Evolutionary conservation across 1,140 invertebrate genomes (phyloP).

Genomic region (Penaeus vannamei): DNA sequence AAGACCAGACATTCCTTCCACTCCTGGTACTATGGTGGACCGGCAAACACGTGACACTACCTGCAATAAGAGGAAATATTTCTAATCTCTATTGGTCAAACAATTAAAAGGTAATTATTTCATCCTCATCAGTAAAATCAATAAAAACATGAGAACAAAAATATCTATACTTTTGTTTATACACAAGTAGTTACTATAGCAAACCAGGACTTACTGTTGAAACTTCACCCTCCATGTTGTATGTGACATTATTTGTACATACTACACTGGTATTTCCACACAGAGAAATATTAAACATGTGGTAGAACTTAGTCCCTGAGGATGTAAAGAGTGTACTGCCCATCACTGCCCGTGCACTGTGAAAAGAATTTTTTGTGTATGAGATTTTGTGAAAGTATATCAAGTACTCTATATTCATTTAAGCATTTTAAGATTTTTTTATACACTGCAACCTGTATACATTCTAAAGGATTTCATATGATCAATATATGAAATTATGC

Average conservation of each 20-base stretch:
- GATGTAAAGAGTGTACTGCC: constrained; percentile 75
- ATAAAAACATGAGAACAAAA: too few species aligned
- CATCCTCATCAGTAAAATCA: too few species aligned
- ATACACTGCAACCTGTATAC: too few species aligned
- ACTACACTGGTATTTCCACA: constrained; percentile 73
- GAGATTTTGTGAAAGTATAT: too few species aligned
- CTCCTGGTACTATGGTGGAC: constrained; percentile 73
- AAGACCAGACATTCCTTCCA: constrained; percentile 60
- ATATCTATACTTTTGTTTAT: too few species aligned
- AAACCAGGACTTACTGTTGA: constrained; percentile 55
- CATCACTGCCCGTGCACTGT: constrained; percentile 72
- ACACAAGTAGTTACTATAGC: too few species aligned
- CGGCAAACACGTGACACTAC: constrained; percentile 73
- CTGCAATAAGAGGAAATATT: constrained; percentile 66
- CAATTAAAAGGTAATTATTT: too few species aligned
- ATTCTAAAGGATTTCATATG: too few species aligned
- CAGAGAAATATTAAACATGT: constrained; percentile 77
- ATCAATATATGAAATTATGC: too few species aligned
- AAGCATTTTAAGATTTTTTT: too few species aligned
- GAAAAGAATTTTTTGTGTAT: constrained; percentile 17
- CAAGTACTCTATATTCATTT: too few species aligned
- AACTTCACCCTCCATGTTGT: constrained; percentile 68
- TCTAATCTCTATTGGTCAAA: background rate
- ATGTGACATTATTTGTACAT: constrained; percentile 74
- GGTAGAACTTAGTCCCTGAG: constrained; percentile 77